Percentiles rank a stretch among this genome's conserved stretches.
Conservation (phyloP, 2,113 vertebrate genomes). For the Clarias gariepinus region DNA sequence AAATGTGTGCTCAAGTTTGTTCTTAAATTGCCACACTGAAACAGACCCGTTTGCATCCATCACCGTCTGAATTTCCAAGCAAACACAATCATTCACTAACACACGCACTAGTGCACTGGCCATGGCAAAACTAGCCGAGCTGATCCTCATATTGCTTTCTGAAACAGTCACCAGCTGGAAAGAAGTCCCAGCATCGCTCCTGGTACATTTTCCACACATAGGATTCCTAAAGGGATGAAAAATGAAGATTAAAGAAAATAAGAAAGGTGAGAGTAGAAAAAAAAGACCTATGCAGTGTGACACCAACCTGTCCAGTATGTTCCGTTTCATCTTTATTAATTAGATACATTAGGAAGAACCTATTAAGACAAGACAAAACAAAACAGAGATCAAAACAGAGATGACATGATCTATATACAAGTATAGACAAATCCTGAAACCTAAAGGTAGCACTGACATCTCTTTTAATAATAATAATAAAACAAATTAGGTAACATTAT, state of each 20-base stretch:
- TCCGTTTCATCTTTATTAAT: conserved; percentile 95
- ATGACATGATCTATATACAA: too few relatives aligned
- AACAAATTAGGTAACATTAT: too few relatives aligned
- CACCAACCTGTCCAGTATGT: conserved; percentile 89
- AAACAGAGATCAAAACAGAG: not conserved
- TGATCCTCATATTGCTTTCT: conserved; percentile 93
- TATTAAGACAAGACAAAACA: conserved; percentile 49
- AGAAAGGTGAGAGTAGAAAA: not conserved
- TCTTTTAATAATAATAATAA: too few relatives aligned
- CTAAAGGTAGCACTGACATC: not conserved
- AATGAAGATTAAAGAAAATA: not conserved
- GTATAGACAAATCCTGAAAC: not conserved
- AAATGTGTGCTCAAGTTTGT: conserved; percentile 28
- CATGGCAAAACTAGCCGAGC: conserved; percentile 74
- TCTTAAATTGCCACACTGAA: conserved; percentile 3
- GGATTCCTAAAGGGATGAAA: conserved; percentile 75
- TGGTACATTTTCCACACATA: conserved; percentile 96
- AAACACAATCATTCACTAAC: conserved; percentile 20
- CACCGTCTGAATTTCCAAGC: not conserved
- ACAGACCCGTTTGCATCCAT: not conserved
- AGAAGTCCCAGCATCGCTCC: conserved; percentile 92
- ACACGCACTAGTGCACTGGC: conserved; percentile 20
- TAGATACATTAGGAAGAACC: conserved; percentile 96
- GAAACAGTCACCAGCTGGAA: conserved; percentile 90
- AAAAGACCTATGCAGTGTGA: not conserved